Percentiles rank a stretch among this genome's conserved stretches.
These are phyloP conservation scores for Aplidium turbinatum DNA, from an alignment of 23 tunicate species.

Conservation along the genomic window DNA sequence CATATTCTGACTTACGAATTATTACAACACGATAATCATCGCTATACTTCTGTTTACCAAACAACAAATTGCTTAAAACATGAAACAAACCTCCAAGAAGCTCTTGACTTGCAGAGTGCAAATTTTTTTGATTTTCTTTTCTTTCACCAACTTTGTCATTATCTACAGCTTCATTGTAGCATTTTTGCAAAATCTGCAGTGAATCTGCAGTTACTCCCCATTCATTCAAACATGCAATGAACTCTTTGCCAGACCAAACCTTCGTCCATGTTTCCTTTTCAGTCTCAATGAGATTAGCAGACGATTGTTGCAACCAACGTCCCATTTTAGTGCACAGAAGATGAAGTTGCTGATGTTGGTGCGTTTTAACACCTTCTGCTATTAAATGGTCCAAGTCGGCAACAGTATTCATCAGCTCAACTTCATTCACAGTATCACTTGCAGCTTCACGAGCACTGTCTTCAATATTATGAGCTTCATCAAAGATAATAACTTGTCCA, in stretches of 20 bases:
- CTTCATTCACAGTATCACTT: conserved; percentile 60
- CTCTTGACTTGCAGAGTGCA: conserved; percentile 67
- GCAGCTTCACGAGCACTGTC: conserved; percentile 82
- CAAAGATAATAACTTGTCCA: conserved; percentile 67
- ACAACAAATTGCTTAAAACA: conserved; percentile 57
- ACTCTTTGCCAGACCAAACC: conserved; percentile 72
- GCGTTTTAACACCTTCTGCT: conserved; percentile 38
- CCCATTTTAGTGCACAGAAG: conserved; percentile 71
- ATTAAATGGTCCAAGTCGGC: conserved; percentile 80
- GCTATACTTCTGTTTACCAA: conserved; percentile 28
- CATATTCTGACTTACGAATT: conserved; percentile 51
- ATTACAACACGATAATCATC: conserved; percentile 63
- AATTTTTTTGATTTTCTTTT: conserved; percentile 21
- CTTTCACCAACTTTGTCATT: conserved; percentile 36
- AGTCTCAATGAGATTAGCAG: conserved; percentile 31
- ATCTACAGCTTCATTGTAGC: conserved; percentile 44
- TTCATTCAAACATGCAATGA: conserved; percentile 53
- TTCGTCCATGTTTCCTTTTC: conserved; percentile 62
- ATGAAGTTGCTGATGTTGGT: conserved; percentile 59
- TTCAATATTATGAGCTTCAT: conserved; percentile 95
- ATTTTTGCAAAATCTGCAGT: conserved; percentile 40
- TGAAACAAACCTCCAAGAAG: conserved; percentile 67
- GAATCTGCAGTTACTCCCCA: conserved; percentile 88
- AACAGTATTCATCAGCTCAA: conserved; percentile 51
- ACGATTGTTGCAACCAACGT: conserved; percentile 52